phyloP scores from a whole-genome alignment of 2,113 vertebrate species.

The Ictalurus furcatus region DNA sequence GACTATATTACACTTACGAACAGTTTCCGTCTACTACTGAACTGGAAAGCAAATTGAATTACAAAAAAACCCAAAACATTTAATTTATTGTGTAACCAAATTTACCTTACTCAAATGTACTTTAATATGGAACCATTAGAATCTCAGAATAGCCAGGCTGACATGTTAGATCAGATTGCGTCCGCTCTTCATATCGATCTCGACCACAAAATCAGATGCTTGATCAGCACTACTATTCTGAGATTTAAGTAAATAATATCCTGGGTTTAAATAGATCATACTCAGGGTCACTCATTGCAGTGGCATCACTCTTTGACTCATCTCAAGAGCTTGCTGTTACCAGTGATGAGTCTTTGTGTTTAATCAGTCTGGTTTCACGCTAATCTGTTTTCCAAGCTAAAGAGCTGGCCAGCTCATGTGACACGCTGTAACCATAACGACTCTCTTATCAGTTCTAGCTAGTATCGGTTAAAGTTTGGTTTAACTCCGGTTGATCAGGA shows the following conservation, averaged over 20 bases:
- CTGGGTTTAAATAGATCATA: constrained; percentile 5
- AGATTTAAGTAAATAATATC: constrained; percentile 39
- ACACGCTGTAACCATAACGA: not conserved
- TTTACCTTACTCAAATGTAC: not conserved
- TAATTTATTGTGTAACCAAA: constrained; percentile 21
- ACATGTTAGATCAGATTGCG: constrained; percentile 26
- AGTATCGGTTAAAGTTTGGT: not conserved
- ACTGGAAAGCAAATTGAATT: constrained; percentile 5
- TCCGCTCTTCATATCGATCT: not conserved
- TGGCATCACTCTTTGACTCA: not conserved
- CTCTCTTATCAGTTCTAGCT: not conserved
- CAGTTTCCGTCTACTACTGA: not conserved
- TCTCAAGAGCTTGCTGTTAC: not conserved
- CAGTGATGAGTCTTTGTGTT: not conserved
- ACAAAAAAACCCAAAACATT: not conserved
- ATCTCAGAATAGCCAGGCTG: constrained; percentile 17
- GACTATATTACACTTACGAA: not conserved
- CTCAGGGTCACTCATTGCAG: constrained; percentile 7
- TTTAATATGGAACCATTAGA: constrained; percentile 1
- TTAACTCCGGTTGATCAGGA: not conserved
- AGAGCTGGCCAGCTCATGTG: not conserved
- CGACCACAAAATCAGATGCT: constrained; percentile 17
- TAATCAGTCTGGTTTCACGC: not conserved
- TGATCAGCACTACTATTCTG: constrained; percentile 32
- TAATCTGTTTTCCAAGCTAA: too few relatives aligned